Evolutionary conservation across 2,113 vertebrate genomes (phyloP).

Genomic region (Perccottus glenii): DNA sequence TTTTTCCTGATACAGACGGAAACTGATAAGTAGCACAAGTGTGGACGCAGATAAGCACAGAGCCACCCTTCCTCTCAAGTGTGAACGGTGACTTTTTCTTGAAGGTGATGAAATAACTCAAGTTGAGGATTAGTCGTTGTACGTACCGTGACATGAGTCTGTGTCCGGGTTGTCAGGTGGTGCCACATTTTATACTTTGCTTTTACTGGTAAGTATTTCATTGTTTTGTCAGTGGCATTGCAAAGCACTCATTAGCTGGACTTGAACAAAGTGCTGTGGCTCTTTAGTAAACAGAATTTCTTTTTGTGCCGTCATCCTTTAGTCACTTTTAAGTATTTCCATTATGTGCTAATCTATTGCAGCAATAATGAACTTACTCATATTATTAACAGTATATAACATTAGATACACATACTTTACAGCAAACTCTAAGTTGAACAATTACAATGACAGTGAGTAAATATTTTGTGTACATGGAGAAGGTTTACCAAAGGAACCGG

Average conservation of each 20-base stretch:
- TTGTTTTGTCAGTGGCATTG: neutral
- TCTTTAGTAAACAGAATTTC: neutral
- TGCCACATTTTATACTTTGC: neutral
- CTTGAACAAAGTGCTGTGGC: neutral
- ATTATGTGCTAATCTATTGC: too few species aligned
- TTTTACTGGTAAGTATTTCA: neutral
- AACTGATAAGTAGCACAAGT: constrained; percentile 19
- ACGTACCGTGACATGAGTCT: neutral
- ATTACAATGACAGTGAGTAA: too few species aligned
- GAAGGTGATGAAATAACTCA: neutral
- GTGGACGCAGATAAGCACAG: constrained; percentile 25
- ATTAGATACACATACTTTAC: too few species aligned
- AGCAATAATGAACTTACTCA: too few species aligned
- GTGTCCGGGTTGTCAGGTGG: neutral
- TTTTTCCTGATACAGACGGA: constrained; percentile 13
- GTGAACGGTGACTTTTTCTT: neutral
- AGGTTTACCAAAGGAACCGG: too few species aligned
- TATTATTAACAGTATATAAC: too few species aligned
- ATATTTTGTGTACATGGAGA: too few species aligned
- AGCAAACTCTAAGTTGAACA: too few species aligned
- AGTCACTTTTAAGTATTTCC: too few species aligned
- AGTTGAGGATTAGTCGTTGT: neutral
- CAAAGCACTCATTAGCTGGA: too few species aligned
- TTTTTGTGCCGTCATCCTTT: too few species aligned
- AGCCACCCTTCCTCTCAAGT: constrained; percentile 14